These are phyloP conservation scores for Cyanocitta stelleri DNA, from an alignment of 2,113 vertebrate genomes.

Conservation along the genomic window DNA sequence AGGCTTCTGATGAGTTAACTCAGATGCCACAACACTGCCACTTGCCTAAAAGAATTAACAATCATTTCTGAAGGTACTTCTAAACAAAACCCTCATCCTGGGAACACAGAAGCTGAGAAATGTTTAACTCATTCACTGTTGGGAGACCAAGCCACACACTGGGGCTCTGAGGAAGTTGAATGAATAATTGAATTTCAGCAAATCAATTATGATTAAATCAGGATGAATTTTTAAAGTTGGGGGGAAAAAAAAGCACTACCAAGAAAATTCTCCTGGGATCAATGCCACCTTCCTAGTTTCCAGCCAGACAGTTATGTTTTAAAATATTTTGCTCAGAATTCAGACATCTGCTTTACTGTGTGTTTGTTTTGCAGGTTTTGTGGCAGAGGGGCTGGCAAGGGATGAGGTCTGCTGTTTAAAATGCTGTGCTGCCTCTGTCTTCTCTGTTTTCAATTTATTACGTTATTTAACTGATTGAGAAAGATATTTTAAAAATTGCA, in stretches of 20 bases:
- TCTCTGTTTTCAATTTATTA: neutral
- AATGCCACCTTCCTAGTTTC: constrained; percentile 10
- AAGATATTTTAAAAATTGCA: neutral
- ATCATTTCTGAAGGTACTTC: neutral
- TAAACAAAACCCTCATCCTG: neutral
- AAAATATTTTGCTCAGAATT: constrained; percentile 44
- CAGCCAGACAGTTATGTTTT: constrained; percentile 27
- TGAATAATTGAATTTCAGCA: neutral
- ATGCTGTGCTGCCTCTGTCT: neutral
- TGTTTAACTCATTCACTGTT: neutral
- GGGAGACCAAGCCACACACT: neutral
- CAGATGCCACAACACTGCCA: neutral
- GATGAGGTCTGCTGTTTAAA: neutral
- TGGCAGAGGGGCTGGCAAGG: neutral
- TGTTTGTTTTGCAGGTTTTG: constrained; percentile 33
- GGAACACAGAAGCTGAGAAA: neutral
- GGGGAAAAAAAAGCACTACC: neutral
- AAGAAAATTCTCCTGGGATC: constrained; percentile 17
- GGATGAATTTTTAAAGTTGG: neutral
- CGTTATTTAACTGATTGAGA: neutral
- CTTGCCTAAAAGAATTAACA: neutral
- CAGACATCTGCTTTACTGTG: constrained; percentile 24
- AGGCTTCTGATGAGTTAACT: neutral
- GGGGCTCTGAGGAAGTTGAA: neutral
- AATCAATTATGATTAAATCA: neutral